phyloP scores from a whole-genome alignment of 2,113 vertebrate species.

The Sterrhoptilus dennistouni region DNA sequence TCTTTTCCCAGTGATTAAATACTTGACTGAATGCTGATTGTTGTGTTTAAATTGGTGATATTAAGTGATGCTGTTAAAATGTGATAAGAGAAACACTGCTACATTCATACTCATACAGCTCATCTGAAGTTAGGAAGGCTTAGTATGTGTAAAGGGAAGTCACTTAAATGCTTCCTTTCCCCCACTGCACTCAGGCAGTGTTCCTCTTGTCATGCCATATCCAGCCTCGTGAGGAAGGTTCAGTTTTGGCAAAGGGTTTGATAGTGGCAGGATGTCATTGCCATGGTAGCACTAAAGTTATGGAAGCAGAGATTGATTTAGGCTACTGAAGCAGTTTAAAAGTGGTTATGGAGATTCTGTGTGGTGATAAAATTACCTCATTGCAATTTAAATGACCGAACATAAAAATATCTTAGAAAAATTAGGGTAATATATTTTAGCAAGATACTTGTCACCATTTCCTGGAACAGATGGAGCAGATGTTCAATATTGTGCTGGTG shows the following conservation, averaged over 20 bases:
- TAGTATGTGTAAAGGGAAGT: neutral
- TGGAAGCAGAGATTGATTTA: neutral
- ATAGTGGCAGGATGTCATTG: neutral
- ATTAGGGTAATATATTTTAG: neutral
- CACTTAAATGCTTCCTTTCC: neutral
- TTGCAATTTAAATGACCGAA: neutral
- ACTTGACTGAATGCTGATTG: neutral
- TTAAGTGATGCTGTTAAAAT: neutral
- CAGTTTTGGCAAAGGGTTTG: neutral
- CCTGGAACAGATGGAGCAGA: constrained; percentile 1
- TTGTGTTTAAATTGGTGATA: neutral
- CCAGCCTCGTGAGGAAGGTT: neutral
- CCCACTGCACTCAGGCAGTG: neutral
- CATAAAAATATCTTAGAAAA: neutral
- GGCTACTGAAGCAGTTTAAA: neutral
- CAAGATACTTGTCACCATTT: neutral
- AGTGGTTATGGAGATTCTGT: neutral
- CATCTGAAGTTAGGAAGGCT: neutral
- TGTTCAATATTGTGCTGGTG: neutral
- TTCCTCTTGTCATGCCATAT: neutral
- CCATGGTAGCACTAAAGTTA: rapidly evolving
- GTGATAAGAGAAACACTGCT: neutral
- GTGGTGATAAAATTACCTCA: neutral
- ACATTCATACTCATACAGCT: neutral
- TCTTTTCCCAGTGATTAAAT: neutral